Evolutionary conservation across 2,888 invertebrate genomes (phyloP).

Genomic region (Nycteola revayana): DNA sequence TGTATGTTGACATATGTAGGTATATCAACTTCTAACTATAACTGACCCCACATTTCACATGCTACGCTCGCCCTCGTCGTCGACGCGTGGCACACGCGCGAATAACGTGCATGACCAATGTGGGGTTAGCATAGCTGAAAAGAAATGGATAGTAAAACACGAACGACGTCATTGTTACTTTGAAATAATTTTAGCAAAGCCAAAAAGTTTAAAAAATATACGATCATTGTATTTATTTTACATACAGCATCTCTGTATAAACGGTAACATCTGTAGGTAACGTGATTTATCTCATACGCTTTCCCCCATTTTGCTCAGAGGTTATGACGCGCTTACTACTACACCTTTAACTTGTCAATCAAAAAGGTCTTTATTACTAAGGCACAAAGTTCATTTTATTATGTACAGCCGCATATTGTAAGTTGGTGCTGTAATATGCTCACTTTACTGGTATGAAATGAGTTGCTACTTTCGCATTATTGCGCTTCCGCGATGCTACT

Average conservation of each 20-base stretch:
- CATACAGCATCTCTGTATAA: constrained; percentile 20
- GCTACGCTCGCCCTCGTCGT: no score
- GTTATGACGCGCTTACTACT: constrained; percentile 46
- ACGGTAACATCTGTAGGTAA: constrained; percentile 34
- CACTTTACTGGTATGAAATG: constrained; percentile 33
- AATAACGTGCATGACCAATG: no score
- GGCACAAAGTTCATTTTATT: constrained; percentile 1
- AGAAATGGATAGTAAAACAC: no score
- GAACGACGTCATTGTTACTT: no score
- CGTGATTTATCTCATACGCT: constrained; percentile 54
- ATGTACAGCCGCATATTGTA: neutral
- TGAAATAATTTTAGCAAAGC: no score
- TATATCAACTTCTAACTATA: no score
- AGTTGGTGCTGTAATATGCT: constrained; percentile 22
- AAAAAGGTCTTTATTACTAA: constrained; percentile 5
- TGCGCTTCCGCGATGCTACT: constrained; percentile 8
- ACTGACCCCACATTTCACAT: no score
- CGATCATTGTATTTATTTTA: neutral
- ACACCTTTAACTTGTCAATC: constrained; percentile 13
- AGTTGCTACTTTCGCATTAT: constrained; percentile 20
- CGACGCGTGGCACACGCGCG: no score
- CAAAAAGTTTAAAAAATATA: no score
- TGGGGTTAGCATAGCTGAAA: no score
- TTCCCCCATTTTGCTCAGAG: constrained; percentile 53
- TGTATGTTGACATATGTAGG: no score